These are phyloP conservation scores for Ceratina australensis DNA, from an alignment of 1,140 invertebrate genomes.

Conservation along the genomic window DNA sequence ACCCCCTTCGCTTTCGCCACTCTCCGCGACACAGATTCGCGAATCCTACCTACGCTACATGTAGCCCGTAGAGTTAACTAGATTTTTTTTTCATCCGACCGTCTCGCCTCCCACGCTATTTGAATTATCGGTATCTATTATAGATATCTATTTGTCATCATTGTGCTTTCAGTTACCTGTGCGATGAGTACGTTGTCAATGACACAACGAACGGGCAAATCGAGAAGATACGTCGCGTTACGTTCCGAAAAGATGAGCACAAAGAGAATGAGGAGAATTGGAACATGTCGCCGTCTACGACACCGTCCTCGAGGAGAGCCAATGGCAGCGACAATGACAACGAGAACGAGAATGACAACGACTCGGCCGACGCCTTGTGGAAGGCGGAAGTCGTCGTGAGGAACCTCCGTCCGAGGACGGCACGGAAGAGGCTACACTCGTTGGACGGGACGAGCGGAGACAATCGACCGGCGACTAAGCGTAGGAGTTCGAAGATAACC, in stretches of 20 bases:
- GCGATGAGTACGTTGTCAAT: conserved; percentile 90
- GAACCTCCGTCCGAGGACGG: conserved; percentile 82
- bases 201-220: conserved; percentile 84
- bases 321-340: conserved; percentile 66
- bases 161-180: conserved; percentile 85
- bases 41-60: background rate
- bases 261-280: conserved; percentile 76
- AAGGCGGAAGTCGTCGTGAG: conserved; percentile 80
- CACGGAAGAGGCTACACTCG: conserved; percentile 82
- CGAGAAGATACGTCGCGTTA: conserved; percentile 81
- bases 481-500: conserved; percentile 77
- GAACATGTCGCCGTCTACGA: conserved; percentile 70
- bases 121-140: no score
- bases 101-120: no score
- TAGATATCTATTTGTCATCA: background rate
- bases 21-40: conserved; percentile 31
- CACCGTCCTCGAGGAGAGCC: conserved; percentile 60
- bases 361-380: conserved; percentile 72
- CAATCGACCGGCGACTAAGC: conserved; percentile 77
- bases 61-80: no score
- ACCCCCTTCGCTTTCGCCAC: conserved; percentile 10
- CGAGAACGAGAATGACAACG: conserved; percentile 65
- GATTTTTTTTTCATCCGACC: no score
- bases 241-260: conserved; percentile 72
- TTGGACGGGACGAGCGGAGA: conserved; percentile 81